These are phyloP conservation scores for Chaetodon trifasciatus DNA, from an alignment of 2,797 vertebrate species.

Conservation along the genomic window DNA sequence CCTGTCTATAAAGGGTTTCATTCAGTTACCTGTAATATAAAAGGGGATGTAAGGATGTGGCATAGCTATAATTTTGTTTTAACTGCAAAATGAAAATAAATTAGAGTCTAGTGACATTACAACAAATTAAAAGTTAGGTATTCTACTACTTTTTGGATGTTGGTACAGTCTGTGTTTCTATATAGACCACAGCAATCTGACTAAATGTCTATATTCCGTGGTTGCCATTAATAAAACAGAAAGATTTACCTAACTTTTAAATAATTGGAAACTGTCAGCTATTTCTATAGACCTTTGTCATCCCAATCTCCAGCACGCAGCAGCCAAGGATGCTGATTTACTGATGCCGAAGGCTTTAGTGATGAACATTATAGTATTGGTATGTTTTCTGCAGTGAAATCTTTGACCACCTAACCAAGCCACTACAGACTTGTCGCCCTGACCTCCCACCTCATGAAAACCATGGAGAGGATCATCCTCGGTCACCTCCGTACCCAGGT, in stretches of 20 bases:
- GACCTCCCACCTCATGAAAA: too few species aligned
- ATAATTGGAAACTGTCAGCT: too few species aligned
- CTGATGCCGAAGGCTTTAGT: neutral
- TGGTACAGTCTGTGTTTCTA: neutral
- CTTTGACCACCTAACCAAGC: neutral
- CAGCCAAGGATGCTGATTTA: neutral
- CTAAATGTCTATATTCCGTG: neutral
- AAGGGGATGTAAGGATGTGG: neutral
- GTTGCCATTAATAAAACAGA: neutral
- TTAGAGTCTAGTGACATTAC: neutral
- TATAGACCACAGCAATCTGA: neutral
- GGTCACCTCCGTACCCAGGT: too few species aligned
- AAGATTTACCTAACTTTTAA: too few species aligned
- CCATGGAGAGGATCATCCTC: too few species aligned
- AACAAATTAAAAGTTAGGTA: neutral
- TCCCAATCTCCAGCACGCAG: neutral
- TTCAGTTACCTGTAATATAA: too few species aligned
- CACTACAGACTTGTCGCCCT: too few species aligned
- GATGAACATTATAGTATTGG: neutral
- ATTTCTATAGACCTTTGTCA: neutral
- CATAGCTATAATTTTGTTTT: neutral
- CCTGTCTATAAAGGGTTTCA: neutral
- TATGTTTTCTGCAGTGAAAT: neutral
- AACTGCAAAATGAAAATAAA: neutral
- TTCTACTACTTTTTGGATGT: neutral